Evolutionary conservation across 2,113 vertebrate species (phyloP), one percentile per base, ranked within the genome.

Genomic region (Arenaria interpres): DNA sequence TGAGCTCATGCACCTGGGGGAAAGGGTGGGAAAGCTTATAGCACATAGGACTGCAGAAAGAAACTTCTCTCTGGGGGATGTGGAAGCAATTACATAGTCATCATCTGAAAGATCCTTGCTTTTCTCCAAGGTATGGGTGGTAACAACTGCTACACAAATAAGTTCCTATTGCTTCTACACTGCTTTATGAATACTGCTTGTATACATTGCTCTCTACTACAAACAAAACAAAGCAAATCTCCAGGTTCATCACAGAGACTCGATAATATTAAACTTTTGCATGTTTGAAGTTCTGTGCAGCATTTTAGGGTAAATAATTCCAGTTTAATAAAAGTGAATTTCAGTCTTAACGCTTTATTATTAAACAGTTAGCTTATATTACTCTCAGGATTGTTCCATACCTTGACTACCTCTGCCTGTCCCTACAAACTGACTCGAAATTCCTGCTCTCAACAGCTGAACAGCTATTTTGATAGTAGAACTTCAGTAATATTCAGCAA

Each of bases 1-100:
- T 95, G 96, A 96, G 88, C 74, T 94, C 97, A 93, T 80, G 39
- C 23, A 74, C 88, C 85, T 81, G 76, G 74, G 94, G 69, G 79
- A 97, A 85, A 92, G 97, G 93, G 97, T 30, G 64, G 59, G 76
- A 95, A 88, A 93, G 74, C 64, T 69, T 78, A 53, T 9, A 72
- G 50, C 9, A 73, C 73, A 74, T 23, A 69, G 27, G 56, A 64
- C n/a, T 82, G 45, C 30, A 68, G 39, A 72, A 78, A 63, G 41
- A 76, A 89, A 74, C 16, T 39, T 88, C 77, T 85, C 85, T 88
- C 73, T 75, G 54, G 57, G 46, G 20, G 12, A 27, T 48, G 57
- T 92, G 91, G 74, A 96, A 96, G 80, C n/a, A 93, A 95, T 94
- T 78, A 90, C 76, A 85, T 48, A 84, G 86, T 77, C 71, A 82